Base-by-base conservation (phyloP, 2,797 vertebrate genomes). In the Spea hammondii region DNA sequence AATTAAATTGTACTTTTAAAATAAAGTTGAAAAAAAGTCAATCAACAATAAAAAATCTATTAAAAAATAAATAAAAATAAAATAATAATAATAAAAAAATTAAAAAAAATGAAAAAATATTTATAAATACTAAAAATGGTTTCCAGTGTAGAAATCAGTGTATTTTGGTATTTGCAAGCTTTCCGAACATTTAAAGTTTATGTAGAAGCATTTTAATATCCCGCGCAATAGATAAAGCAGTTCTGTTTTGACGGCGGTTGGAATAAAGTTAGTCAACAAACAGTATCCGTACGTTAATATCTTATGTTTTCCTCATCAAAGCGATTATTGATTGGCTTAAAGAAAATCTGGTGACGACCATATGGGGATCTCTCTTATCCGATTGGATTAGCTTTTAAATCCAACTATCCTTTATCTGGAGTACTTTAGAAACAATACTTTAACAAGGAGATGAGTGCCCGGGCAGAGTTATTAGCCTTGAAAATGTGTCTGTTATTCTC, bases 281-380 rank as follows among this genome's bases (percentile, higher is more conserved):
- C 65, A 32, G 48, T 67, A 85, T 13, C 8, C 53, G 85, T 85
- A 13, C 64, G 67, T 4, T 80, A 74, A 69, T 68, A 67, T 64
- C 78, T 72, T 85, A 76, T 88, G 79, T 89, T 87, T 83, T 55
- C 83, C 85, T 84, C 82, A 7, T 82, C 82, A 83, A 87, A 88
- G 83, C 86, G 83, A 87, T 89, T 86, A 91, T 91, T 89, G 90
- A 91, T 92, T 88, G 87, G 86, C 85, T 93, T 89, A 88, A 82
- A 79, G 85, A 85, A 89, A 89, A 91, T 86, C 87, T 3, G n/a
- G 76, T 83, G 82, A 84, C 32, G 82, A 90, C 84, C 88, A 87
- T 88, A 89, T 89, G 86, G 88, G 80, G 83, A 83, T 87, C 86
- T 90, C 87, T 91, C 88, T 91, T 87, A 88, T 76, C 87, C 73